Conservation (phyloP, 2,888 invertebrate species). For the Lamellibrachia satsuma region DNA sequence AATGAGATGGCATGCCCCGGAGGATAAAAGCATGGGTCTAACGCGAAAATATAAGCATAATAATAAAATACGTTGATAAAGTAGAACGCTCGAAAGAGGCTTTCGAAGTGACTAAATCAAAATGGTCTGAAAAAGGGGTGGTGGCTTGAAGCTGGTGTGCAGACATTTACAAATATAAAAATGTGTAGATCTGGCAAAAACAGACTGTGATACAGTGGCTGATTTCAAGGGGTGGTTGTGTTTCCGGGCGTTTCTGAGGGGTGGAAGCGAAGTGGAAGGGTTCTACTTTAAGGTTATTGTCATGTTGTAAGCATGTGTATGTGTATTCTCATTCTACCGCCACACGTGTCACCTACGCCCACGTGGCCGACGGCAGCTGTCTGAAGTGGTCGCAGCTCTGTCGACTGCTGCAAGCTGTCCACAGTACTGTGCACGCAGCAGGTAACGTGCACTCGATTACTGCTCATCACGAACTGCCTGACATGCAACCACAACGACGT, state of each 20-base stretch:
- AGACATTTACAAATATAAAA: no score
- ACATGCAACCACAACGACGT: neutral
- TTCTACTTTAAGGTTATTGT: no score
- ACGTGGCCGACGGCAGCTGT: neutral
- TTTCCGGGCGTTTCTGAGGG: no score
- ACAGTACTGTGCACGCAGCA: neutral
- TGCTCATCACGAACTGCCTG: neutral
- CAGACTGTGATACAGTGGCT: no score
- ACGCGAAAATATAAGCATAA: neutral
- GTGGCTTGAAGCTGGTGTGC: no score
- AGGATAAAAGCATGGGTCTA: neutral
- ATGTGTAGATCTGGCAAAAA: no score
- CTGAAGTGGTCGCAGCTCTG: neutral
- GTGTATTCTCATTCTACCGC: neutral
- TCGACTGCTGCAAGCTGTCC: neutral
- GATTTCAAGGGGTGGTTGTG: no score
- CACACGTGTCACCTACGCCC: neutral
- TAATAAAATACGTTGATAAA: no score
- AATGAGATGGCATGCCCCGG: neutral
- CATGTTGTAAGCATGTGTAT: neutral
- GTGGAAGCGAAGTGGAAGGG: no score
- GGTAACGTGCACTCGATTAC: neutral
- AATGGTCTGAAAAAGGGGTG: no score
- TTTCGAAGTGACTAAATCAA: no score
- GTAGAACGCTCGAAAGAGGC: no score